Evolutionary conservation across 2,797 vertebrate genomes (phyloP), one percentile per base, ranked within the genome.

Genomic region (Champsocephalus esox): DNA sequence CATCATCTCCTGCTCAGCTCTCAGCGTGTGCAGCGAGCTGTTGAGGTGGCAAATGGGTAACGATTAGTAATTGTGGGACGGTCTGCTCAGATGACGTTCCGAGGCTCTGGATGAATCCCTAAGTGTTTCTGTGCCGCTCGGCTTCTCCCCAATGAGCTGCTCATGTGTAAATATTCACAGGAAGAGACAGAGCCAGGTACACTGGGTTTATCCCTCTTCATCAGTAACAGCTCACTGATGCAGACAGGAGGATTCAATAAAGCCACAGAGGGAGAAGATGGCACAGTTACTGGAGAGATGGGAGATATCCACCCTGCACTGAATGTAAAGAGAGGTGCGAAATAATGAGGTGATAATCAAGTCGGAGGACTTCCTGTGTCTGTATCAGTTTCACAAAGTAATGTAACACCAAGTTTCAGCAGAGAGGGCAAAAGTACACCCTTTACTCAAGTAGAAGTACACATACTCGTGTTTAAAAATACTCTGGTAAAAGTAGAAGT

Each of bases 31-130:
- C 81, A 70, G 58, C 5, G 62, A 83, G 75, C 56, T 51, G 57
- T 46, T 64, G 56, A 86, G 46, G 71, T 68, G 78, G 74, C 62
- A 77, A 86, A 79, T 79, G 28, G 57, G 41, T 84, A 85, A 87
- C 17, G 81, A 87, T 84, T 85, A 84, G 63, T 86, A 84, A 88
- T 84, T 81, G 79, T 38, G 6, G 6, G 34, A 38, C 8, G 63
- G 13, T 21, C 66, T 55, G 70, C 54, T 45, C 67, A 77, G 60
- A 87, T 84, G 67, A 83, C n/a, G 46, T 61, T 2, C 50, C 0
- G 38, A 67, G 70, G 56, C 46, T 17, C 49, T 74, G 73, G 80
- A 80, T 77, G 75, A 79, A 50, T 66, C 75, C 65, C 73, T 81
- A 6, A 81, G 61, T 65, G 80, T 65, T 66, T 83, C 46, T 58